Base-by-base conservation (phyloP, 2,113 vertebrate species). In the Picathartes gymnocephalus region DNA sequence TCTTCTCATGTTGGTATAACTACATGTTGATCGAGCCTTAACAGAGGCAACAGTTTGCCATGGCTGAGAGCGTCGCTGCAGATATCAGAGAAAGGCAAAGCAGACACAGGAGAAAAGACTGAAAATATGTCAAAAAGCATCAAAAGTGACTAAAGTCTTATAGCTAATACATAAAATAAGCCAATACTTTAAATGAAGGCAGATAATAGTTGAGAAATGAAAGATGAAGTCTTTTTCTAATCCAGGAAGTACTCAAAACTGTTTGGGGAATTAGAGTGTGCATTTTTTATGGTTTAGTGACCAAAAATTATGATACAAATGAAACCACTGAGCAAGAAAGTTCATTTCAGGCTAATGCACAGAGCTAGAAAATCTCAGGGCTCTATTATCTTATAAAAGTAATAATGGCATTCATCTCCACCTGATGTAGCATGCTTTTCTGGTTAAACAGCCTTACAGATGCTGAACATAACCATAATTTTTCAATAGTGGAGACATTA, bases 251-350 rank as follows among this genome's bases (percentile, higher is more conserved):
- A 60, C 64, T 92, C 65, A 74, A 51, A 95, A 93, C 31, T 53
- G 68, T 74, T 24, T 1, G 11, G 35, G 48, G 86, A 90, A 93
- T 76, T 86, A 39, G 17, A 91, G 44, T 83, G 69, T 72, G 21
- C 77, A 58, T 81, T 96, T 96, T 93, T 94, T 84, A 86, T 95
- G 65, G 85, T 88, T 95, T 96, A 81, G 60, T 86, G 88, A 57
- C 56, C 90, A 82, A 94, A 92, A 94, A 96, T 71, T 22, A 70
- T 92, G 47, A 96, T 56, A 78, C 48, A 93, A 93, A 94, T 74
- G 17, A 94, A 95, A 85, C 15, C 94, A 90, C 82, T 95, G 85
- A 95, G 86, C 85, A 93, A 95, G 92, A 95, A 95, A 95, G 90
- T 93, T 97, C 94, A 90, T 93, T 93, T 92, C 81, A 90, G 90